phyloP scores from a whole-genome alignment of 2,888 invertebrate genomes.

The Acrocyrtus sp. region DNA sequence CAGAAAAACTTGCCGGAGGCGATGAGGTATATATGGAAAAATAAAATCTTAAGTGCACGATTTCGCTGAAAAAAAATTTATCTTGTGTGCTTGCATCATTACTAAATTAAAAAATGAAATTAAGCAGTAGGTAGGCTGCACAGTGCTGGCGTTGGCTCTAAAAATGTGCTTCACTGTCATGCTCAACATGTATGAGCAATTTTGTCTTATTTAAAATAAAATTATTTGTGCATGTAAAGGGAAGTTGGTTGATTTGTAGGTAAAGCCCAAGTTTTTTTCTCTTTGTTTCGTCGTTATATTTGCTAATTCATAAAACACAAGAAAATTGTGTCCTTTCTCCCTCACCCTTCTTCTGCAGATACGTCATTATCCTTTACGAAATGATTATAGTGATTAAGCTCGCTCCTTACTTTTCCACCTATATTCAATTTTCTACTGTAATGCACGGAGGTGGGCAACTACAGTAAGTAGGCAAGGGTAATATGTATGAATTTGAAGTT shows the following conservation, averaged over 20 bases:
- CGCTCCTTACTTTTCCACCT: neutral
- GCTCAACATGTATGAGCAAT: no score
- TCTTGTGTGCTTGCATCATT: conserved; percentile 33
- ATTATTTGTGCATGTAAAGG: neutral
- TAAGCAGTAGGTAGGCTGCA: conserved; percentile 1
- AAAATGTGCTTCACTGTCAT: neutral
- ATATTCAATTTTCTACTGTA: no score
- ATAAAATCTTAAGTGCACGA: conserved; percentile 33
- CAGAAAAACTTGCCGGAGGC: neutral
- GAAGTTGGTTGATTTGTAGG: conserved; percentile 10
- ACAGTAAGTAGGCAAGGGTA: no score
- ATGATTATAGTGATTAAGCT: conserved; percentile 45
- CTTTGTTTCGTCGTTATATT: conserved; percentile 15
- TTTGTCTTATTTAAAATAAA: no score
- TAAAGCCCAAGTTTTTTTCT: conserved; percentile 25
- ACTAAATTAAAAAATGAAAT: conserved; percentile 26
- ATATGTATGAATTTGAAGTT: conserved; percentile 6
- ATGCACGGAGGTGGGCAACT: no score
- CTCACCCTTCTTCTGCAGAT: conserved; percentile 10
- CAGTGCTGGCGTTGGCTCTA: neutral
- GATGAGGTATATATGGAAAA: neutral
- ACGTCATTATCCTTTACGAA: conserved; percentile 35
- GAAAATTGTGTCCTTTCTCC: conserved; percentile 20
- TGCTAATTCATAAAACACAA: conserved; percentile 16
- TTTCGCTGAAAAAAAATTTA: no score